A percentile compares a stretch with the other conserved stretches of the same genome.
Conservation (phyloP, 2,797 vertebrate genomes). For the Philypnodon macrostomus region DNA sequence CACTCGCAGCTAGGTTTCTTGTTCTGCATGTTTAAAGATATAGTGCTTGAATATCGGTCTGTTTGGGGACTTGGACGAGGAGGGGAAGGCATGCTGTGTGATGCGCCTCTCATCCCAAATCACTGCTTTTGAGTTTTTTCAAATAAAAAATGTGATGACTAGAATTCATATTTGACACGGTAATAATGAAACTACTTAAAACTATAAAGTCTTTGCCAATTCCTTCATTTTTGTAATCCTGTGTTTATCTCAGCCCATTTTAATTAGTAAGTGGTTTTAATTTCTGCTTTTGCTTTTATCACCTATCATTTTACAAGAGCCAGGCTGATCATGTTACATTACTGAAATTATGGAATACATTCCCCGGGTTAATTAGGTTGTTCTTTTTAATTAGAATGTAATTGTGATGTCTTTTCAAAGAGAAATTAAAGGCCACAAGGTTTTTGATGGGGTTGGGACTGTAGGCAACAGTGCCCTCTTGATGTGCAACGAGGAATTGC, state of each 20-base stretch:
- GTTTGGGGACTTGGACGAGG: constrained; percentile 66
- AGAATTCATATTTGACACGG: constrained; percentile 69
- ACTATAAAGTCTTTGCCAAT: constrained; percentile 71
- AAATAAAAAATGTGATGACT: constrained; percentile 71
- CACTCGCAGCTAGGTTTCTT: constrained; percentile 60
- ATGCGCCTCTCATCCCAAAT: constrained; percentile 64
- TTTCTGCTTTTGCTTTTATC: constrained; percentile 78
- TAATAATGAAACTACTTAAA: constrained; percentile 77
- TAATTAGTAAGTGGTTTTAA: constrained; percentile 78
- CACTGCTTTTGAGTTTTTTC: constrained; percentile 71
- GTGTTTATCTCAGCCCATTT: constrained; percentile 76
- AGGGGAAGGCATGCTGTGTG: constrained; percentile 60
- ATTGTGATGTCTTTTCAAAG: constrained; percentile 70
- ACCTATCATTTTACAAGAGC: constrained; percentile 70
- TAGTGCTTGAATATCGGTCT: constrained; percentile 59
- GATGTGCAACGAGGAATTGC: constrained; percentile 24
- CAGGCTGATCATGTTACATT: constrained; percentile 71
- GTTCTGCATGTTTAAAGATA: constrained; percentile 73
- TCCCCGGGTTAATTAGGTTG: constrained; percentile 77
- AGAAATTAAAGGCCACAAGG: constrained; percentile 61
- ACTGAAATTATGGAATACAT: constrained; percentile 72
- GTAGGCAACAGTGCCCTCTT: constrained; percentile 71
- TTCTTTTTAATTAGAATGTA: constrained; percentile 80
- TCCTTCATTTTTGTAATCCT: constrained; percentile 62
- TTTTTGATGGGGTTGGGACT: constrained; percentile 34